A percentile compares a stretch with the other conserved stretches of the same genome.
Conservation (phyloP, 2,797 vertebrate genomes). For the Odontamblyopus rebecca region DNA sequence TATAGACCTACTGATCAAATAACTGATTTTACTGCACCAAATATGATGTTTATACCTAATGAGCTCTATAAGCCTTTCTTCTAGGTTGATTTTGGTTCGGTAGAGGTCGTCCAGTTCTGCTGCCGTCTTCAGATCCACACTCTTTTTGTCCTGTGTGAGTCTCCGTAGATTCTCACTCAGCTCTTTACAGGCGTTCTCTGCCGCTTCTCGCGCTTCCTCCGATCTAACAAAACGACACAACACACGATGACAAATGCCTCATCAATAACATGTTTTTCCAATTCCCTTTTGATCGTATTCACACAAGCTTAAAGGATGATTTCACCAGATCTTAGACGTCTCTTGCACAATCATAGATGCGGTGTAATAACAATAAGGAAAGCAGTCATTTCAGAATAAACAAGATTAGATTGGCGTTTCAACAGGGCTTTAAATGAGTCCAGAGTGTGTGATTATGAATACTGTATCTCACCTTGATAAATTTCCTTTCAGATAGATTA, state of each 20-base stretch:
- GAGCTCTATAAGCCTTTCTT: slow-evolving; percentile 92
- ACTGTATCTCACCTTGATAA: slow-evolving; percentile 82
- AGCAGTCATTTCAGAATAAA: slow-evolving; percentile 28
- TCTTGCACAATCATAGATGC: background rate
- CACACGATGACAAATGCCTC: background rate
- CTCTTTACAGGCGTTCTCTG: slow-evolving; percentile 77
- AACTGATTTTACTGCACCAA: background rate
- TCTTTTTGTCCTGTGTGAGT: slow-evolving; percentile 79
- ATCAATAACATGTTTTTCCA: background rate
- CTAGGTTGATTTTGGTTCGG: slow-evolving; percentile 90
- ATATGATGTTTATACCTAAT: slow-evolving; percentile 74
- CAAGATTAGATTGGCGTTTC: slow-evolving; percentile 34
- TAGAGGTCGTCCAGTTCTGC: slow-evolving; percentile 92
- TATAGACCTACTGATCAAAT: background rate
- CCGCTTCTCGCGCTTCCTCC: slow-evolving; percentile 76
- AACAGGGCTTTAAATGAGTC: slow-evolving; percentile 49
- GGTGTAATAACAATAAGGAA: slow-evolving; percentile 19
- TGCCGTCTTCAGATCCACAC: slow-evolving; percentile 80
- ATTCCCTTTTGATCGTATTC: background rate
- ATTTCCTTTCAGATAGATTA: slow-evolving; percentile 74
- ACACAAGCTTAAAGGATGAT: slow-evolving; percentile 4
- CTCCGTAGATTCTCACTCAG: slow-evolving; percentile 80
- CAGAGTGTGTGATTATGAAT: slow-evolving; percentile 58
- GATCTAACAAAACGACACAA: slow-evolving; percentile 66
- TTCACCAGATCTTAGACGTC: background rate